Base-by-base conservation (phyloP, 1,140 invertebrate species). In the Aradophagus sp. region DNA sequence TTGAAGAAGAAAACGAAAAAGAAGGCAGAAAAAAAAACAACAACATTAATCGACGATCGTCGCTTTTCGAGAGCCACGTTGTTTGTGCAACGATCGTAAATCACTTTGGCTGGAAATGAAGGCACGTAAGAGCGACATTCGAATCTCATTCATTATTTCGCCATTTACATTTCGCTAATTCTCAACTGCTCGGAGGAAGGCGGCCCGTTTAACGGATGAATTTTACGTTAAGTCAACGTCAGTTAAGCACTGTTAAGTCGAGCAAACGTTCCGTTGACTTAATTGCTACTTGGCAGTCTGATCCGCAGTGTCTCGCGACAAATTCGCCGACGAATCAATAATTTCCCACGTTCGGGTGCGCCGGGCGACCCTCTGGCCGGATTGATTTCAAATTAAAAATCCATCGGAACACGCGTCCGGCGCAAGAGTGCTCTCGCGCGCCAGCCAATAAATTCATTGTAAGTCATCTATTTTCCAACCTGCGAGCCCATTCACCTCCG, bases 401-500 rank as follows among this genome's bases (percentile, higher is more conserved):
- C 17, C 32, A 14, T 14, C 17, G 27, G 15, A 61, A 48, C 48
- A 55, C 65, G 53, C 44, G 48, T 61, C 19, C 12, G 31, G 19
- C 16, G 20, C 39, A 36, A 47, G 39, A 27, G n/a, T 13, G 17
- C 31, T 53, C 36, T 42, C 38, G 23, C 19, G 13, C 10, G 32
- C 14, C 34, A 32, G 10, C 55, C 65, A 29, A 68, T 61, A 68
- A 68, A 68, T 68, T 61, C 48, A 41, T 48, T 61, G 27, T 19
- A 34, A 34, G 55, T 47, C 55, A 23, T 15, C 7, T 32, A 56
- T 69, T 62, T 56, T 56, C 44, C 47, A 50, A 62, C 56, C 66
- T 53, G 66, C 66, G 35, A 62, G 50, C 50, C 56, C 29, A 69
- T 69, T 62, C 66, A 44, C 20, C 66, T 23, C 41, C 41, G 47